Conservation (phyloP, 2,888 invertebrate species). For the Teleogryllus oceanicus region DNA sequence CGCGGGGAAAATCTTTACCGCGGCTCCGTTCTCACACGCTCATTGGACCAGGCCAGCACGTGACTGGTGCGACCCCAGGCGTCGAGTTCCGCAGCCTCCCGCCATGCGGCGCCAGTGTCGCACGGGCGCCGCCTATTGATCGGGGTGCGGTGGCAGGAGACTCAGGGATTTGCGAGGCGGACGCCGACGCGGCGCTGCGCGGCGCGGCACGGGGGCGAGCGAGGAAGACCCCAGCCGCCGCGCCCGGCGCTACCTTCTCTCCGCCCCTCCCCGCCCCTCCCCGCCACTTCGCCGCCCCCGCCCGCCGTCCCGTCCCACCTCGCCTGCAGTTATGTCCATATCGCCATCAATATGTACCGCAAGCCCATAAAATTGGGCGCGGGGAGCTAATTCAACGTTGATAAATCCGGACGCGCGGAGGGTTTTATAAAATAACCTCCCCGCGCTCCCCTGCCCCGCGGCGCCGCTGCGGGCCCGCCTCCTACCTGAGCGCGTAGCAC, state of each 20-base stretch:
- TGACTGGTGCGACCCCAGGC: neutral
- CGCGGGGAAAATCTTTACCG: constrained; percentile 2
- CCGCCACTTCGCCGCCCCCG: neutral
- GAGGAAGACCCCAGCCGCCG: too few species aligned
- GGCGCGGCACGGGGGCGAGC: too few species aligned
- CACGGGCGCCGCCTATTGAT: neutral
- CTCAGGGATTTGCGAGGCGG: neutral
- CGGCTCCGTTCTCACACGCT: neutral
- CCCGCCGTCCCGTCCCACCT: neutral
- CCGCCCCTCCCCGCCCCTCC: neutral
- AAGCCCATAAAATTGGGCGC: constrained; percentile 8
- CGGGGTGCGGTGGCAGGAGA: neutral
- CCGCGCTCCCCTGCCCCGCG: neutral
- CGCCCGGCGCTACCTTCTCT: neutral
- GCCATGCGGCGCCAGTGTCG: neutral
- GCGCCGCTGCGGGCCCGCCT: too few species aligned
- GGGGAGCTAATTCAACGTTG: constrained; percentile 5
- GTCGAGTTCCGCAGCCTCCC: neutral
- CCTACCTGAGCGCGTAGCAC: neutral
- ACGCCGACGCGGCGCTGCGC: too few species aligned
- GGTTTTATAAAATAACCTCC: constrained; percentile 18
- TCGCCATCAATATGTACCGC: constrained; percentile 18
- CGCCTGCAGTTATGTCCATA: constrained; percentile 6
- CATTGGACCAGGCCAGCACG: too few species aligned
- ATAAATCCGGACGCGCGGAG: constrained; percentile 7